These are phyloP conservation scores for Diplogasteroides magnus DNA, from an alignment of 1,140 invertebrate species.

Conservation along the genomic window DNA sequence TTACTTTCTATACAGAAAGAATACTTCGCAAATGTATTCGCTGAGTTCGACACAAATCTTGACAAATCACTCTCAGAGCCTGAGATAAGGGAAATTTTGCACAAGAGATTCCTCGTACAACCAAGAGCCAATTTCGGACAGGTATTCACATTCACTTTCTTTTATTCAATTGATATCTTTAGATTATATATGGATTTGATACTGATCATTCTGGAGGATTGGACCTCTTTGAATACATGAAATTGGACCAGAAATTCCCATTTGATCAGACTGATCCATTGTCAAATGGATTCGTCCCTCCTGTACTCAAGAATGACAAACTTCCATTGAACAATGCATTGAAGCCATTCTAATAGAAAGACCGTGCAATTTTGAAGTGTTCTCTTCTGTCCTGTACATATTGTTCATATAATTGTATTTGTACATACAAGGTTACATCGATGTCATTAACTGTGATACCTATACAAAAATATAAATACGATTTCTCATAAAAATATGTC, in stretches of 20 bases:
- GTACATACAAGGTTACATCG: neutral
- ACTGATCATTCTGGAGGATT: constrained; percentile 25
- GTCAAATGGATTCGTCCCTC: no score
- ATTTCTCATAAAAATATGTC: no score
- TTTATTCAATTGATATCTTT: neutral
- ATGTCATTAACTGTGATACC: neutral
- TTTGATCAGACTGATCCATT: constrained; percentile 30
- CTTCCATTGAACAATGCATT: neutral
- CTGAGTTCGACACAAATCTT: constrained; percentile 23
- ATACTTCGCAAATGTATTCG: constrained; percentile 26
- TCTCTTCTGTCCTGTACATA: neutral
- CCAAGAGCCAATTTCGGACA: constrained; percentile 26
- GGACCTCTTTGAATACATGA: constrained; percentile 28
- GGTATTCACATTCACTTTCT: constrained; percentile 5
- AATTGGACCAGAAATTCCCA: constrained; percentile 26
- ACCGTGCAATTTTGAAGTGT: no score
- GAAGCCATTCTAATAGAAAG: neutral
- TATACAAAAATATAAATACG: no score
- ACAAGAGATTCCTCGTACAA: constrained; percentile 21
- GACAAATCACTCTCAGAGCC: constrained; percentile 15
- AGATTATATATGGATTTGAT: constrained; percentile 14
- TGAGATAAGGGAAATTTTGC: constrained; percentile 17
- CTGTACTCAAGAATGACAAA: neutral
- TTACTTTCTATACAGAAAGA: no score
- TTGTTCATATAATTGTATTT: neutral